phyloP scores from a whole-genome alignment of 2,888 invertebrate genomes.

The Neocrepidodera transversa region DNA sequence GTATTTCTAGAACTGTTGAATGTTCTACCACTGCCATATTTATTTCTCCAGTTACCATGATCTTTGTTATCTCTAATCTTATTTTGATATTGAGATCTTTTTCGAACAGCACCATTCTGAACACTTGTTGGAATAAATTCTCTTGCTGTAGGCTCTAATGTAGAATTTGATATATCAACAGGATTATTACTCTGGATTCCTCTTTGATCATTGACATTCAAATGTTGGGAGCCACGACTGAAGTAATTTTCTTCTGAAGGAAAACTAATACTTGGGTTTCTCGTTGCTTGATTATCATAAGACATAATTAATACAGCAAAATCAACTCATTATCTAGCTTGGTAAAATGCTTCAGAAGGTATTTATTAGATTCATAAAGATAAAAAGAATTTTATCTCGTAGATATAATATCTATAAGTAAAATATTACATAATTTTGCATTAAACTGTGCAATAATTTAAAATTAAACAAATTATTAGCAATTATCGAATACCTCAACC shows the following conservation, averaged over 20 bases:
- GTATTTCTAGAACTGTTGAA: slow-evolving; percentile 35
- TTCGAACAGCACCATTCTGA: slow-evolving; percentile 38
- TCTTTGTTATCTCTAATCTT: slow-evolving; percentile 31
- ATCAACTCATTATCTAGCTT: slow-evolving; percentile 11
- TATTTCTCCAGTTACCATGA: slow-evolving; percentile 25
- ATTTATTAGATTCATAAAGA: slow-evolving; percentile 9
- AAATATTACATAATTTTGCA: slow-evolving; percentile 13
- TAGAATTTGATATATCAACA: slow-evolving; percentile 29
- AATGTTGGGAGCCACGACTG: slow-evolving; percentile 5
- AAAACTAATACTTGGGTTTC: slow-evolving; percentile 9
- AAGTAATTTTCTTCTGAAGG: slow-evolving; percentile 14
- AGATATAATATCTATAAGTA: not conserved
- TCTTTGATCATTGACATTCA: slow-evolving; percentile 7
- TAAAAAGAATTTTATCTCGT: not conserved
- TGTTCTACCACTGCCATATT: slow-evolving; percentile 41
- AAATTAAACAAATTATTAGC: slow-evolving; percentile 9
- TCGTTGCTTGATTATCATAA: slow-evolving; percentile 22
- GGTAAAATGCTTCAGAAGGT: not conserved
- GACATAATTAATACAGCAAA: slow-evolving; percentile 20
- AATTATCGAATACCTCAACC: slow-evolving; percentile 5
- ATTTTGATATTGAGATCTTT: slow-evolving; percentile 32
- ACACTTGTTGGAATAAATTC: slow-evolving; percentile 39
- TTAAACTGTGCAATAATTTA: slow-evolving; percentile 6
- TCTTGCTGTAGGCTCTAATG: slow-evolving; percentile 41
- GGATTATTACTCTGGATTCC: not conserved